Base-by-base conservation (phyloP, 2,888 invertebrate species). In the Coecobrya sp. region DNA sequence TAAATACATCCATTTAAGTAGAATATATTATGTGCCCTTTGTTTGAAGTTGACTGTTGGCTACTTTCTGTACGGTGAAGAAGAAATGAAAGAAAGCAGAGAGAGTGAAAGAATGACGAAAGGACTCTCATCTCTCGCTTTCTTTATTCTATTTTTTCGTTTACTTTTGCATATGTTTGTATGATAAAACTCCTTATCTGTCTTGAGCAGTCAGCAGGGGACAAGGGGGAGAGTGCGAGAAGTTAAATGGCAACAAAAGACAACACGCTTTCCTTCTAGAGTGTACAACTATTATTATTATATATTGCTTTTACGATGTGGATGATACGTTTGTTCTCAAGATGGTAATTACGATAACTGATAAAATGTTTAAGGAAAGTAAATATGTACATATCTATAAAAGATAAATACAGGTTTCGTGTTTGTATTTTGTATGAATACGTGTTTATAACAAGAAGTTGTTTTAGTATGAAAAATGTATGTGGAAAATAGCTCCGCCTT, bases 301-400 rank as follows among this genome's bases (percentile, higher is more conserved):
- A 30, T 79, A 36, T 11, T n/a, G 10, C 45, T 49, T 76, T 76
- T 76, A 76, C 19, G 49, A 49, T 79, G 79, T 79, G 19, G 36
- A 79, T 25, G 82, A 82, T 36, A 36, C 42, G 62, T 82, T 59
- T 82, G 62, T 82, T 82, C 62, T 62, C 55, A 19, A 82, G 59
- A 82, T 62, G 62, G 62, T 82, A 62, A 82, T 82, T 59, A 82
- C 42, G 82, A 82, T 82, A 82, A 27, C 36, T 62, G 82, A 62
- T 36, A 59, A 59, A 79, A 79, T 79, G 79, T 79, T 76, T 42
- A 81, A 3, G 76, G 19, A 76, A 42, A 42, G 42, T 55, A 27
- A 55, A 36, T 49, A 49, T 76, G 49, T 13, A 45, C 45, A 22
- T 27, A 22, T 70, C 8, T 73, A 42, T 42, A 30, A 42, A 42